These are phyloP conservation scores for Aurelia sp. DNA, from an alignment of 30 jellyfish, hydroid and myxozoan species.

Conservation along the genomic window DNA sequence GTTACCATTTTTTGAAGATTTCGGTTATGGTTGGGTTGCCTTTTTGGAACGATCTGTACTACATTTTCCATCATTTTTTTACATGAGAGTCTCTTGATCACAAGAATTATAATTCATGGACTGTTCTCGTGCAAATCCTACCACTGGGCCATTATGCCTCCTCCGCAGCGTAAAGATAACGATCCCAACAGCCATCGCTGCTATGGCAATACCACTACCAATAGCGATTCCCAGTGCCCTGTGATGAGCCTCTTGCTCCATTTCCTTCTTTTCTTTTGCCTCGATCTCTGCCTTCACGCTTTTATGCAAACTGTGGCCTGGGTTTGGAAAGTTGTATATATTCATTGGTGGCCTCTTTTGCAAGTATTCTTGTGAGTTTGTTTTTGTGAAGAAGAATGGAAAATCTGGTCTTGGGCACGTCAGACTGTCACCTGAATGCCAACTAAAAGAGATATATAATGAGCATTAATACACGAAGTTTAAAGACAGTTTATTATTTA, in stretches of 20 bases:
- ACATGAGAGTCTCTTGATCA: conserved; percentile 38
- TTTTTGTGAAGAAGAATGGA: conserved; percentile 77
- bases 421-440: conserved; percentile 41
- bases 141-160: not conserved
- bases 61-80: not conserved
- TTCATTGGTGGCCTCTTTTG: conserved; percentile 16
- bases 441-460: conserved; percentile 13
- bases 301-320: not conserved
- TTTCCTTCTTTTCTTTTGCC: not conserved
- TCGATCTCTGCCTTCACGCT: conserved; percentile 5
- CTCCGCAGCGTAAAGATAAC: conserved; percentile 4
- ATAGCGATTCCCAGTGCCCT: conserved; percentile 38
- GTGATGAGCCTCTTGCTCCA: conserved; percentile 2
- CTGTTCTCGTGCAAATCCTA: not conserved
- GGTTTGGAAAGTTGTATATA: not conserved
- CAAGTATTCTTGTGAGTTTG: conserved; percentile 56
- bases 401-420: conserved; percentile 71
- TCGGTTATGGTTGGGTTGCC: too few relatives aligned
- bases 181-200: conserved; percentile 47
- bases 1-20: too few relatives aligned
- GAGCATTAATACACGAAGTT: too few relatives aligned
- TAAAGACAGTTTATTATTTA: too few relatives aligned
- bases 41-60: too few relatives aligned
- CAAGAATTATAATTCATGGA: conserved; percentile 6
- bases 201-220: conserved; percentile 46